phyloP scores from a whole-genome alignment of 2,888 invertebrate species.

The Cephus pulcher region DNA sequence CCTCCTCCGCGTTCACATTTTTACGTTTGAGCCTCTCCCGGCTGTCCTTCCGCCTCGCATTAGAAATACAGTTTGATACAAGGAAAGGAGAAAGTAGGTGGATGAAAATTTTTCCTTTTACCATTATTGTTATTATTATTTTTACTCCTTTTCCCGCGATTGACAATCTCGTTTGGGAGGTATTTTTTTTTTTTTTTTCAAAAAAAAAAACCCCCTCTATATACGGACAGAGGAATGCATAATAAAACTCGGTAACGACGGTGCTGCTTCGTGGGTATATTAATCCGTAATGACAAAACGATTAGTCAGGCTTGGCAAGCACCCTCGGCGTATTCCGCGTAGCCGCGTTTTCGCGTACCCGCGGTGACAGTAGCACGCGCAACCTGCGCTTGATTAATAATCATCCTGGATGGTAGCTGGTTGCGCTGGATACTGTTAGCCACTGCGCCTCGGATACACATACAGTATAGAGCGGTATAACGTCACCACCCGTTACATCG shows the following conservation, averaged over 20 bases:
- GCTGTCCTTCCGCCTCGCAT: not conserved
- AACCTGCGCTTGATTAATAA: slow-evolving; percentile 65
- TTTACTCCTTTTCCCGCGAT: not conserved
- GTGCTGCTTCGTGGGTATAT: slow-evolving; percentile 44
- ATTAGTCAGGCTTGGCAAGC: slow-evolving; percentile 57
- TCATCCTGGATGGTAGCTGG: slow-evolving; percentile 30
- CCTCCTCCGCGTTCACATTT: not conserved
- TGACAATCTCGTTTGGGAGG: not conserved
- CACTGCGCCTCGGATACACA: not conserved
- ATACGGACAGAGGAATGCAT: not conserved
- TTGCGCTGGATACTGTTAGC: not conserved
- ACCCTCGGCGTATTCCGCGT: slow-evolving; percentile 18
- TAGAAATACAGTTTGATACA: not conserved
- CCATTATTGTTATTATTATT: too few species aligned
- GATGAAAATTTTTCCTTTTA: not conserved
- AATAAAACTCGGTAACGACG: slow-evolving; percentile 12
- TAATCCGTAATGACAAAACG: slow-evolving; percentile 63
- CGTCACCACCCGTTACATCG: not conserved
- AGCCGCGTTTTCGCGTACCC: slow-evolving; percentile 19
- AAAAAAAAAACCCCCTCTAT: not conserved
- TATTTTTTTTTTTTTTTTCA: too few species aligned
- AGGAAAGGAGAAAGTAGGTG: not conserved
- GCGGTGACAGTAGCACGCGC: slow-evolving; percentile 63
- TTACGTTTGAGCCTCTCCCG: not conserved
- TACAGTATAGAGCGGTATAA: not conserved